phyloP scores from a whole-genome alignment of 1,140 invertebrate genomes.

The Scaptomyza graminum region DNA sequence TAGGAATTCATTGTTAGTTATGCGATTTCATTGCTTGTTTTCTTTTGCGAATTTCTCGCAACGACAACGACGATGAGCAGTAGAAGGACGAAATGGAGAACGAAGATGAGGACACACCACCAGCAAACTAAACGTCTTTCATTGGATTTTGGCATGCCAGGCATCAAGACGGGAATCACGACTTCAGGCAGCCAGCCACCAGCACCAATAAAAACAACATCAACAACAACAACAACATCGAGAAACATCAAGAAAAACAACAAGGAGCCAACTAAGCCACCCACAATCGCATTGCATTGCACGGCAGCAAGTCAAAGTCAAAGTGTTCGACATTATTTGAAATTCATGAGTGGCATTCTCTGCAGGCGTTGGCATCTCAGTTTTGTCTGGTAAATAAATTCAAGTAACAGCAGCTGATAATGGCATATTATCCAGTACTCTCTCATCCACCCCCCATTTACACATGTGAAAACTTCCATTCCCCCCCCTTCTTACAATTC shows the following conservation, averaged over 20 bases:
- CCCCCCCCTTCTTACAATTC: conserved; percentile 19
- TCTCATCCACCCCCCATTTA: conserved; percentile 14
- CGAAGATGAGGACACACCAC: conserved; percentile 43
- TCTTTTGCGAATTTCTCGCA: conserved; percentile 74
- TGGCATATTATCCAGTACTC: conserved; percentile 62
- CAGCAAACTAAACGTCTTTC: conserved; percentile 78
- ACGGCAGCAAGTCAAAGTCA: conserved; percentile 74
- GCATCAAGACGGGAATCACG: conserved; percentile 72
- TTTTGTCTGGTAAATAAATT: conserved; percentile 72
- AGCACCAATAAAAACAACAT: conserved; percentile 19
- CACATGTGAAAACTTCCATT: neutral
- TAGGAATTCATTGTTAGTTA: conserved; percentile 82
- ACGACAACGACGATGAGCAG: conserved; percentile 32
- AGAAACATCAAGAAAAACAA: conserved; percentile 23
- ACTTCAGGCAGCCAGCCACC: conserved; percentile 38
- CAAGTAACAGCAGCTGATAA: conserved; percentile 75
- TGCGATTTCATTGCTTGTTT: conserved; percentile 83
- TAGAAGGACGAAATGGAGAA: too few relatives aligned
- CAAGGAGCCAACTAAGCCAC: conserved; percentile 33
- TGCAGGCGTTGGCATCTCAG: conserved; percentile 30
- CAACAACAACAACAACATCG: conserved; percentile 1
- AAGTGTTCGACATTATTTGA: conserved; percentile 82
- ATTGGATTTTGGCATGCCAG: conserved; percentile 81
- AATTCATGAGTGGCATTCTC: conserved; percentile 77
- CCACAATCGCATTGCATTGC: conserved; percentile 65